Conservation (phyloP, 30 jellyfish, hydroid and myxozoan genomes). For the Chrysaora quinquecirrha region DNA sequence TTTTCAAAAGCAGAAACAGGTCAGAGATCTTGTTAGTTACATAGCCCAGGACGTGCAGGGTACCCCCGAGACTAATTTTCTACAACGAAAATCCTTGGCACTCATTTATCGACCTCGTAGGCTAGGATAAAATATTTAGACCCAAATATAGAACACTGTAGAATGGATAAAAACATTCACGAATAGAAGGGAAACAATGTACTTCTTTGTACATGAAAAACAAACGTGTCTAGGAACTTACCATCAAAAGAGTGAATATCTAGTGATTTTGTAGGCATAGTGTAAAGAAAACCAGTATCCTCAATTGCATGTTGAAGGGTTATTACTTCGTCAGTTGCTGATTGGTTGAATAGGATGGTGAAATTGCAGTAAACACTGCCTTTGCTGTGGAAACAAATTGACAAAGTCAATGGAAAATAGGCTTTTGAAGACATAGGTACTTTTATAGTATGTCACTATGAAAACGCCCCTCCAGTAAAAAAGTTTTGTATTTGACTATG, state of each 20-base stretch:
- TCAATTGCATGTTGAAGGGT: constrained; percentile 59
- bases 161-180: background rate
- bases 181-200: background rate
- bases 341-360: constrained; percentile 25
- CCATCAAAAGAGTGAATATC: background rate
- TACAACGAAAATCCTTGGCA: too few species aligned
- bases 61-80: too few species aligned
- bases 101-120: too few species aligned
- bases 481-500: background rate
- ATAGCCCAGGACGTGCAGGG: background rate
- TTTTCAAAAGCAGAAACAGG: background rate
- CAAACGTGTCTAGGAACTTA: background rate
- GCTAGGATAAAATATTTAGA: too few species aligned
- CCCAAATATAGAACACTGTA: too few species aligned
- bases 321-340: constrained; percentile 50
- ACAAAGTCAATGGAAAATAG: background rate
- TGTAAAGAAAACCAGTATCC: constrained; percentile 10
- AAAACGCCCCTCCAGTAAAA: too few species aligned
- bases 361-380: constrained; percentile 54
- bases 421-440: too few species aligned
- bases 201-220: background rate
- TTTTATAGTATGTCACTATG: too few species aligned
- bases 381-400: background rate
- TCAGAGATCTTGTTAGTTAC: background rate
- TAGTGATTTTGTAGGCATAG: constrained; percentile 14